Conservation (phyloP, 2,113 vertebrate genomes). For the Catharus bicknelli region DNA sequence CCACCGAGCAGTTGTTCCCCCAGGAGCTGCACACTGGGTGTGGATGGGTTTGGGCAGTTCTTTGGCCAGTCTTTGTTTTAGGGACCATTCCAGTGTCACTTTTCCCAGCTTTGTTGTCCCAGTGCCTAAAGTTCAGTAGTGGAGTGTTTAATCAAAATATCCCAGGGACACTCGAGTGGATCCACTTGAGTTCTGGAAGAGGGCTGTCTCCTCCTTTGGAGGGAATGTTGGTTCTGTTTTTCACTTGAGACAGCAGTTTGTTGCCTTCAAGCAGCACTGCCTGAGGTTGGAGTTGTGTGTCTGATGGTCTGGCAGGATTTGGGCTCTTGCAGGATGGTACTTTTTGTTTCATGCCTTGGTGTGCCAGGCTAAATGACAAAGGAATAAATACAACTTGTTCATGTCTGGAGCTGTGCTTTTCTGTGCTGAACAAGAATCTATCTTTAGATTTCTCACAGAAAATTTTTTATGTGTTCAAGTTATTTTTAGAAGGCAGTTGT, state of each 20-base stretch:
- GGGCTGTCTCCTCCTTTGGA: not conserved
- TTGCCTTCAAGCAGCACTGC: not conserved
- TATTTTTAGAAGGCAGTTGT: not conserved
- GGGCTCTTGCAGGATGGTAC: not conserved
- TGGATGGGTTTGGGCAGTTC: not conserved
- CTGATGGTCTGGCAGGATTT: not conserved
- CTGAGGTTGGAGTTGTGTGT: not conserved
- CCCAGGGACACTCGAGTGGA: not conserved
- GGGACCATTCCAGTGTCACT: rapidly evolving
- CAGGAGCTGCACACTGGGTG: rapidly evolving
- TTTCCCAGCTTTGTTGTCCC: not conserved
- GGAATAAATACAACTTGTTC: not conserved
- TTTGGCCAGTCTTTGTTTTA: not conserved
- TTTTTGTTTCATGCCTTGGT: not conserved
- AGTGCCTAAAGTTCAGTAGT: rapidly evolving
- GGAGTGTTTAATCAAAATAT: not conserved
- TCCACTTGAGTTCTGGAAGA: not conserved
- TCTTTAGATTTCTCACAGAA: not conserved
- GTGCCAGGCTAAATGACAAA: rapidly evolving
- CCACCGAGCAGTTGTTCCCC: rapidly evolving
- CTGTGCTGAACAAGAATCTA: not conserved
- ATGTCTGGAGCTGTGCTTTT: not conserved
- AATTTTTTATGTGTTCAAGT: not conserved
- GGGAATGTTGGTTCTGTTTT: not conserved
- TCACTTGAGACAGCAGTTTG: not conserved